Base-by-base conservation (phyloP, 2,113 vertebrate species). In the Recurvirostra avosetta region DNA sequence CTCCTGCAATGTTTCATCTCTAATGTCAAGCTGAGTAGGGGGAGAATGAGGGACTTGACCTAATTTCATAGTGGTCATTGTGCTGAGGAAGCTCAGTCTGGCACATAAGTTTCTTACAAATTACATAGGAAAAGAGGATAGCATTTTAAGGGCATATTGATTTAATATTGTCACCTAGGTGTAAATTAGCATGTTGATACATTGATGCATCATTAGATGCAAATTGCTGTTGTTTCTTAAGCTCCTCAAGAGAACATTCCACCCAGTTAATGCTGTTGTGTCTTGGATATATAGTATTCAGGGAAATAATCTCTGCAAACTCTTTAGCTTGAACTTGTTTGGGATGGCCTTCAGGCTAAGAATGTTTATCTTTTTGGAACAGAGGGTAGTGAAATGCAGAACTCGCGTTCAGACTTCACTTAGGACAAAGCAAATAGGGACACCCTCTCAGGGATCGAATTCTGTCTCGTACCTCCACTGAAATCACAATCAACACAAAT, bases 211-310 rank as follows among this genome's bases (percentile, higher is more conserved):
- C 38, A 16, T 61, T 88, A 83, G 36, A 77, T 77, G 34, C 13
- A 63, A 95, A 90, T 76, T 75, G 71, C 62, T 88, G 5, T 56
- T 93, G 70, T 95, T 97, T 88, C 74, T 88, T n/a, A 62, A 32
- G 55, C 40, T 85, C 12, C 43, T 74, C 26, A 34, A 76, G 47
- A 88, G 63, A 71, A 71, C 66, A 74, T 67, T 88, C 45, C 15
- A 56, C 43, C 52, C 56, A 16, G 12, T 63, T 95, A 65, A 30
- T 81, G 32, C 19, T 76, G 19, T 30, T 78, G n/a, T 84, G 21
- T 75, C 52, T 85, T 77, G 38, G 32, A 38, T 71, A 30, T 40
- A 5, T 59, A 41, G 59, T 88, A 53, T 49, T 92, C 30, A 58
- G 71, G 67, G 18, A 88, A 95, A 77, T 76, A 43, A 52, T 38